Conservation (phyloP, 53 echinoderm and acorn worm species). For the Arbacia lixula region DNA sequence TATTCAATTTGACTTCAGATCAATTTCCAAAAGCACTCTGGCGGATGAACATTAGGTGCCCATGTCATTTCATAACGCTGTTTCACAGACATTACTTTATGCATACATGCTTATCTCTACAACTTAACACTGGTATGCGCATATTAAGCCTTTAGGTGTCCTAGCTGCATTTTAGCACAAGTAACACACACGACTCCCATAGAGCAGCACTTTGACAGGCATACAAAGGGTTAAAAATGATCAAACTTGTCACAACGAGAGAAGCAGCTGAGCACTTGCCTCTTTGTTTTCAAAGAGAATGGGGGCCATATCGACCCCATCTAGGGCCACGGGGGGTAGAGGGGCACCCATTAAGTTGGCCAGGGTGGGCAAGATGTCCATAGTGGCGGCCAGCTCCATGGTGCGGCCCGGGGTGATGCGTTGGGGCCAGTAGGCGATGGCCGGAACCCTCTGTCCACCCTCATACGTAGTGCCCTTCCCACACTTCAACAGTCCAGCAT, state of each 20-base stretch:
- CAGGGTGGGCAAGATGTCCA: constrained; percentile 88
- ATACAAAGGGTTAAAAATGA: not conserved
- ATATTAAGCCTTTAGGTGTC: too few relatives aligned
- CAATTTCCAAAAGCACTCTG: too few relatives aligned
- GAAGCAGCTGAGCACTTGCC: constrained; percentile 29
- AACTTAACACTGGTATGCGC: too few relatives aligned
- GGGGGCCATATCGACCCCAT: constrained; percentile 86
- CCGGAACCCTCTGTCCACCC: constrained; percentile 92
- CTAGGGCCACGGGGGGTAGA: constrained; percentile 68
- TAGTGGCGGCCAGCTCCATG: constrained; percentile 61
- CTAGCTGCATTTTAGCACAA: not conserved
- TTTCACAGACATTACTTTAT: too few relatives aligned
- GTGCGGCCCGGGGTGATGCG: constrained; percentile 78
- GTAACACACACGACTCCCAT: too few relatives aligned
- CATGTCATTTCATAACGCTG: too few relatives aligned
- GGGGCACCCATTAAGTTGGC: constrained; percentile 76
- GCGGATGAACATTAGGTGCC: too few relatives aligned
- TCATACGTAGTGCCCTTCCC: constrained; percentile 97
- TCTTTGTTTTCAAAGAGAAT: constrained; percentile 71
- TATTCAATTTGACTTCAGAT: too few relatives aligned
- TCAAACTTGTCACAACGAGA: too few relatives aligned
- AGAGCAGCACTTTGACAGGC: too few relatives aligned
- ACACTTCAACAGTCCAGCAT: constrained; percentile 90
- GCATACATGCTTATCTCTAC: too few relatives aligned
- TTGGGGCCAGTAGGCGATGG: constrained; percentile 86